Base-by-base conservation (phyloP, 2,888 invertebrate species). In the Chymomyza caudatula region DNA sequence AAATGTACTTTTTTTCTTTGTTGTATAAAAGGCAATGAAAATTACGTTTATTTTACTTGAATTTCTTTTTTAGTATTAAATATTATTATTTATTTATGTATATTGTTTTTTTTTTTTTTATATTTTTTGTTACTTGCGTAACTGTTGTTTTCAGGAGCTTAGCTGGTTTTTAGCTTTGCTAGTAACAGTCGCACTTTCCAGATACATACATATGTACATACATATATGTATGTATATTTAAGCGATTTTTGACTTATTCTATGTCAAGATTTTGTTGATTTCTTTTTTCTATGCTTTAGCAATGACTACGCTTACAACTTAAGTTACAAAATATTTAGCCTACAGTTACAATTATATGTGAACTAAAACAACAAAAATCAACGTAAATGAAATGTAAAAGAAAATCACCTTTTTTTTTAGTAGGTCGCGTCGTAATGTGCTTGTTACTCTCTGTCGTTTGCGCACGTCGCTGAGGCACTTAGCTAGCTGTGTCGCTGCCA, bases 341-440 rank as follows among this genome's bases (percentile, higher is more conserved):
- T 75, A 75, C 69, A 75, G 65, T 74, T 75, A 74, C 61, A 68
- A 63, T 62, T 63, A 75, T 65, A 67, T 47, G 61, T 72, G 69
- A 74, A 75, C 64, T 60, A 67, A 74, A 73, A 67, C 51, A 23
- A 65, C 68, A 17, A 47, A 52, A 69, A 69, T 60, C 22, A 69
- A 74, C 68, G 67, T 67, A 73, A 17, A 71, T 73, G 25, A 77
- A 77, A 67, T 66, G 56, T 77, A 25, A 73, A 60, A 78, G 67
- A 77, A 81, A 76, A 77, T 85, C 85, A 85, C 85, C 79, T 85
- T 83, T 84, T 78, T 71, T 71, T 47, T 56, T 62, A 84, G 85
- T 79, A 84, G 85, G 82, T 22, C 51, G 51, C 78, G 73, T 65
- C 64, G 71, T 67, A 69, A 68, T 71, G 65, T 72, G 79, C 67